Base-by-base conservation (phyloP, 2,797 vertebrate species). In the Hybognathus amarus region DNA sequence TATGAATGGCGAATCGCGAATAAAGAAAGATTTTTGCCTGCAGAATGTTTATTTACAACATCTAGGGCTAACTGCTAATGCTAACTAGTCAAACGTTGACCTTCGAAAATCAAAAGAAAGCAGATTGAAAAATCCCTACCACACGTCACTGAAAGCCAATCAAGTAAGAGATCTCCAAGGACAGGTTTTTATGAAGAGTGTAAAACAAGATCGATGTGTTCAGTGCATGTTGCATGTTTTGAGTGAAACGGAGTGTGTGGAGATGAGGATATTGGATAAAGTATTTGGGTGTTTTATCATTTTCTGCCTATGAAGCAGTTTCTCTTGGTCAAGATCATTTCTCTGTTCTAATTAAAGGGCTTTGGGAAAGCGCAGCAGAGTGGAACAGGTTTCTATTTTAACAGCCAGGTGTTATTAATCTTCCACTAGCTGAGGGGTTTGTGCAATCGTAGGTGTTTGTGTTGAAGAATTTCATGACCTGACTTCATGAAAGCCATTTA, bases 371-470 rank as follows among this genome's bases (percentile, higher is more conserved):
- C 76, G 64, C 73, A 67, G 59, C 63, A 79, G 83, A 87, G 84
- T 87, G 86, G 82, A 90, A 89, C 79, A 45, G 75, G 61, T 84
- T 80, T 83, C 75, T 61, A 79, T 82, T 88, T 83, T 83, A 66
- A 80, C 56, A 76, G 75, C 50, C 82, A 82, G 79, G 82, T 88
- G 76, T 83, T 85, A 88, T 90, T 89, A 87, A 89, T 89, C 83
- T 89, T 24, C 54, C 13, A 15, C 20, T 74, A 33, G 69, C 59
- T 50, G 30, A 36, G 24, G 45, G 20, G 40, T 54, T 22, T 71
- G 11, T 80, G 68, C 15, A 47, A 17, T 17, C 47, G 67, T 18
- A 22, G 1, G 36, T 38, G 45, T 24, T 24, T 79, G 45, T 24
- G 30, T 67, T 24, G 50, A 27, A 42, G 36, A 38, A 63, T 42